Evolutionary conservation across 2,797 vertebrate species (phyloP), one percentile per base, ranked within the genome.

Genomic region (Somateria mollissima): DNA sequence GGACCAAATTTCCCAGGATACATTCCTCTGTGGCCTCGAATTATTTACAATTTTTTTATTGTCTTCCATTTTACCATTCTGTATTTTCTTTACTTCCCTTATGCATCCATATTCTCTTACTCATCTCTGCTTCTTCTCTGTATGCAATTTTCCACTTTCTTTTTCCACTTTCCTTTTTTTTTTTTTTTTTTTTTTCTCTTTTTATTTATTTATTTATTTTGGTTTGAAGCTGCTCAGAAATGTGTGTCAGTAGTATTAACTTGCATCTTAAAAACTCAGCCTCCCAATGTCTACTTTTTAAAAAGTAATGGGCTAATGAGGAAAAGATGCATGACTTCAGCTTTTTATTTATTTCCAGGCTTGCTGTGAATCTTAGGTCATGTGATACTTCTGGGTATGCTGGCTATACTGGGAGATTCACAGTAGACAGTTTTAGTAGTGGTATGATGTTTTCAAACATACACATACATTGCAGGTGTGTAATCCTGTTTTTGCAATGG

Each of bases 301-400:
- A 92, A 95, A 95, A 83, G 39, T 28, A 65, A 53, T 8, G 28
- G 57, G 28, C 20, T 92, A 94, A 94, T 87, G 51, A 89, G 77
- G 82, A 93, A 95, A 94, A 92, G 69, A 75, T 94, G 78, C 36
- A 56, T 81, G 92, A 60, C n/a, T 85, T 89, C 65, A 89, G 75
- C 41, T 82, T 92, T 94, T 85, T 93, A 57, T 87, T 91, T 94
- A 85, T 94, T 90, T 70, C 78, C 73, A 67, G 61, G 45, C 37
- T 89, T 16, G 19, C 20, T 45, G 83, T 71, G 75, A 75, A 81
- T 89, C 65, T 58, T 71, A 56, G 82, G 6, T 30, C n/a, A 36
- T 75, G 78, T 36, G 78, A 90, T 65, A 27, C 37, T 89, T 56
- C 84, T 92, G 82, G 70, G 28, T 67, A 8, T 49, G 57, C 69